These are phyloP conservation scores for Nycticryphes semicollaris DNA, from an alignment of 2,113 vertebrate species.

Conservation along the genomic window DNA sequence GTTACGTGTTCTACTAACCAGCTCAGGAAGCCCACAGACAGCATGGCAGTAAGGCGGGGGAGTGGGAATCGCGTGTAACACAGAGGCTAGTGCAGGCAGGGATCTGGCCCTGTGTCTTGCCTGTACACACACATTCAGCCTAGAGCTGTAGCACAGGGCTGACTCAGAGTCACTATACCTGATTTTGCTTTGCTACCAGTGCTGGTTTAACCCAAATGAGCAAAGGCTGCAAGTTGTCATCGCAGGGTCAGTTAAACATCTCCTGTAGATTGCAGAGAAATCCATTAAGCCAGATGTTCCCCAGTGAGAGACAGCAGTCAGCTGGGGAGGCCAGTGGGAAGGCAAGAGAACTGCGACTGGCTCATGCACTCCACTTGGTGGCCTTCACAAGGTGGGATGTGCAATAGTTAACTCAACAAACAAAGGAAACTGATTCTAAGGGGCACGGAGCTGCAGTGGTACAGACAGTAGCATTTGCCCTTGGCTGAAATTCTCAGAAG, in stretches of 20 bases:
- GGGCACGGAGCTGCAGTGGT: accelerated
- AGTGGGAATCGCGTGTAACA: accelerated
- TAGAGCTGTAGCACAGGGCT: background rate
- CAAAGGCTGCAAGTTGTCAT: background rate
- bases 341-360: background rate
- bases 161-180: background rate
- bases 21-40: conserved; percentile 49
- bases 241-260: background rate
- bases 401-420: background rate
- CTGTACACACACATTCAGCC: accelerated
- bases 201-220: background rate
- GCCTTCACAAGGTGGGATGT: background rate
- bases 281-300: background rate
- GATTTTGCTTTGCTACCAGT: background rate
- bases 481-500: background rate
- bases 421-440: background rate
- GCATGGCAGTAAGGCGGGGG: background rate
- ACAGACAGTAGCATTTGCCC: background rate
- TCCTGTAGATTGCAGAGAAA: background rate
- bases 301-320: background rate
- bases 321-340: background rate
- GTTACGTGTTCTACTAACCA: conserved; percentile 15
- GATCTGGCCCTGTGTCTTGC: background rate
- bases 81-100: background rate
- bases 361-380: background rate